These are phyloP conservation scores for Noctua pronuba DNA, from an alignment of 2,888 invertebrate genomes.

Conservation along the genomic window DNA sequence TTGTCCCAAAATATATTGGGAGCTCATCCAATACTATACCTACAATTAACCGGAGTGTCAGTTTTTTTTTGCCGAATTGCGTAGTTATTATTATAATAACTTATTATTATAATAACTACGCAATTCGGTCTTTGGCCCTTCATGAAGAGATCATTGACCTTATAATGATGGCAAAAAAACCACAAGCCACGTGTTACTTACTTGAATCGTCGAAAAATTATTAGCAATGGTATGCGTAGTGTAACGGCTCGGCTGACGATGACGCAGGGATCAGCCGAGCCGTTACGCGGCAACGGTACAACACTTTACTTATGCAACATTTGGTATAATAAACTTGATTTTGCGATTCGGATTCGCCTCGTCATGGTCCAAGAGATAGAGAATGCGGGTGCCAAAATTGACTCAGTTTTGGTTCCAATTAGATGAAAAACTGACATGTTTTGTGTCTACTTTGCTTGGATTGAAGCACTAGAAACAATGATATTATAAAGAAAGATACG, in stretches of 20 bases:
- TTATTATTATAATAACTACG: too few relatives aligned
- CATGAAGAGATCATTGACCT: neutral
- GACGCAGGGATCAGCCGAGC: neutral
- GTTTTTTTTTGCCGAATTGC: too few relatives aligned
- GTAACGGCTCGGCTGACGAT: too few relatives aligned
- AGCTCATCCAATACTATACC: neutral
- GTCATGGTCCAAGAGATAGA: slow-evolving; percentile 33
- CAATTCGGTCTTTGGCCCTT: neutral
- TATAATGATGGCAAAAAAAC: neutral
- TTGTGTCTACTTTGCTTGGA: neutral
- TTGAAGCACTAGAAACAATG: neutral
- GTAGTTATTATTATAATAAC: too few relatives aligned
- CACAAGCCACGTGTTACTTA: slow-evolving; percentile 3
- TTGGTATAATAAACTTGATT: slow-evolving; percentile 8
- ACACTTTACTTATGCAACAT: slow-evolving; percentile 11
- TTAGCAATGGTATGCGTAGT: too few relatives aligned
- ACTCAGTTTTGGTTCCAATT: neutral
- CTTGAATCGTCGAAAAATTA: neutral
- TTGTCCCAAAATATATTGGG: neutral
- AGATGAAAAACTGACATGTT: neutral
- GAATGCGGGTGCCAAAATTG: neutral
- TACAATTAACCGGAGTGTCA: neutral
- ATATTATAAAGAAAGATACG: too few relatives aligned
- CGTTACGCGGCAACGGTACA: slow-evolving; percentile 15
- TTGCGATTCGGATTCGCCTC: neutral